Evolutionary conservation across 2,888 invertebrate species (phyloP), one percentile per base, ranked within the genome.

Genomic region (Laspeyria flexula): DNA sequence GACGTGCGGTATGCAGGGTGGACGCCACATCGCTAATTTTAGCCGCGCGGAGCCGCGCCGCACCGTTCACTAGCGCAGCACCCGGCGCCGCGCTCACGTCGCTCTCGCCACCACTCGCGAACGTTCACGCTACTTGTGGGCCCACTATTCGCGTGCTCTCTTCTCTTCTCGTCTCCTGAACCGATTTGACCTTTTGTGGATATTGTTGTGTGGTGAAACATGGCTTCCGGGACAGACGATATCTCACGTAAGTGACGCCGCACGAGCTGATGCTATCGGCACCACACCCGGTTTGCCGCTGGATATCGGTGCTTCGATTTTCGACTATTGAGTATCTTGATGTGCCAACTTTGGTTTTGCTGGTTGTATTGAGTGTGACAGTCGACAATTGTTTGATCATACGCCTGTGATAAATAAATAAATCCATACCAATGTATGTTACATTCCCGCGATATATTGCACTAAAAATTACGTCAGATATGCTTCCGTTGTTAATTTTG

Each of bases 11-110:
- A 46, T 59, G 67, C 56, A 55, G 56, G 60, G 56, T 50, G 67
- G 67, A 52, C 73, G 73, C 72, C 74, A 75, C 77, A 79, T 74
- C 65, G 82, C 86, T 88, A 88, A 85, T 81, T 86, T 81, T 88
- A 88, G 86, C 80, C 52, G 45, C 79, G 73, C 64, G 74, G 71
- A 74, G 75, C 76, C 69, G 72, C 71, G 65, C 51, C 65, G 66
- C 62, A 6, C 12, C 34, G 60, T 38, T 45, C 82, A 83, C 63
- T 78, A 79, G 75, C 76, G 65, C 68, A 68, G 65, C 66, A 67
- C 71, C 71, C 76, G 64, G 80, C 57, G 73, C 72, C 73, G 86
- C 73, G 79, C 76, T 86, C 83, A 87, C 86, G 86, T 83, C 71
- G 55, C 42, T 6, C 23, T 30, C 41, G 30, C 21, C 48, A 34